These are phyloP conservation scores for Platichthys stellatus DNA, from an alignment of 2,113 vertebrate species.

Conservation along the genomic window DNA sequence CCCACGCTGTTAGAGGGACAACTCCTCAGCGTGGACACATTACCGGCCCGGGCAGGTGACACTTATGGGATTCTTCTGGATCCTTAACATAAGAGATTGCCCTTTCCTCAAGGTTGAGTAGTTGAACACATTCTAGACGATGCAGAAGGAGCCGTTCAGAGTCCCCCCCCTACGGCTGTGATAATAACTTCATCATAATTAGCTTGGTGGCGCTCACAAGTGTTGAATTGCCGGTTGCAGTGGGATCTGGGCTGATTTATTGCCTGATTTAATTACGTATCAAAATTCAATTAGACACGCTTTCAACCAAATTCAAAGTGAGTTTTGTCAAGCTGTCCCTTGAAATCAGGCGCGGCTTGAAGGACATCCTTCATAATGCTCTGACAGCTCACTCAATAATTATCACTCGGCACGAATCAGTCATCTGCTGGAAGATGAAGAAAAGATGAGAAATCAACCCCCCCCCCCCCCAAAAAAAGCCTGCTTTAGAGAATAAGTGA, in stretches of 20 bases:
- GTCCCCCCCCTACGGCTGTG: slow-evolving; percentile 70
- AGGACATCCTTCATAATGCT: slow-evolving; percentile 76
- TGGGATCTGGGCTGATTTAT: slow-evolving; percentile 85
- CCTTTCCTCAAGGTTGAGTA: slow-evolving; percentile 78
- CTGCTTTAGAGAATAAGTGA: slow-evolving; percentile 26
- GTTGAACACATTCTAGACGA: slow-evolving; percentile 61
- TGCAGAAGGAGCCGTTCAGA: slow-evolving; percentile 74
- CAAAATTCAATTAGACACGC: slow-evolving; percentile 86
- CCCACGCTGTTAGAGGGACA: slow-evolving; percentile 44
- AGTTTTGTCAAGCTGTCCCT: slow-evolving; percentile 81
- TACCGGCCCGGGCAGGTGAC: slow-evolving; percentile 43
- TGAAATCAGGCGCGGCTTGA: slow-evolving; percentile 73
- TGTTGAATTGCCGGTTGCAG: slow-evolving; percentile 80
- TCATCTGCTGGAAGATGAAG: slow-evolving; percentile 35
- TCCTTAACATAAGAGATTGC: slow-evolving; percentile 57
- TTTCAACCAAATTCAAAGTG: slow-evolving; percentile 82
- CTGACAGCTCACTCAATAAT: slow-evolving; percentile 74
- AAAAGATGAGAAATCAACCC: slow-evolving; percentile 5
- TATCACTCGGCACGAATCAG: slow-evolving; percentile 53
- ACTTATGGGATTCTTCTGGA: slow-evolving; percentile 61
- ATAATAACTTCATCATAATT: slow-evolving; percentile 87
- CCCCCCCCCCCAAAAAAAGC: not conserved
- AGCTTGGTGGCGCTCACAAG: slow-evolving; percentile 80
- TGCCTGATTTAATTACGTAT: slow-evolving; percentile 87
- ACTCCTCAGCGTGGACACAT: slow-evolving; percentile 44